Base-by-base conservation (phyloP, 2,113 vertebrate genomes). In the Numenius arquata region DNA sequence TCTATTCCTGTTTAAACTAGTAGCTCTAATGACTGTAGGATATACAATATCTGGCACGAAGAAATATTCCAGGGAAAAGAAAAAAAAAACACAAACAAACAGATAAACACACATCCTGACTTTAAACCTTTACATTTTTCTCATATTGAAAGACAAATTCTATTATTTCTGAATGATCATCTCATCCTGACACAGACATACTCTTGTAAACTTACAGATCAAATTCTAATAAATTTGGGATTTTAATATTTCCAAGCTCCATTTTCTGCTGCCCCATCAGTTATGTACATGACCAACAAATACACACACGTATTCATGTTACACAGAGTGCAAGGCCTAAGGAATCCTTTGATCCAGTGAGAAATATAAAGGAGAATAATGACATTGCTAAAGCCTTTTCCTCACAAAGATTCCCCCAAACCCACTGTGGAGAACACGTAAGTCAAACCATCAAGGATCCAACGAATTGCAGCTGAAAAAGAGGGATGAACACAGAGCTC, bases 1-100 rank as follows among this genome's bases (percentile, higher is more conserved):
- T 77, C 72, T 86, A 59, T 78, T 94, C 52, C 36, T 89, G 83
- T 83, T 95, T 80, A 80, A 93, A 89, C 65, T 32, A 68, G 82
- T 29, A 75, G 18, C 56, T 90, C 43, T 47, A 56, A 61, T 52
- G 68, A 48, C 66, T 89, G 79, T 40, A 78, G 56, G 72, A 92
- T 45, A 94, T 43, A 58, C 88, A 94, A 73, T 85, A 88, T 10
- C 22, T 84, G 65, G 65, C 65, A 77, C n/a, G 53, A 74, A 62
- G 45, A 90, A 61, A 45, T 50, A 62, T 72, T 84, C 80, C 34
- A 47, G 26, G 23, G 5, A 19, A n/a, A 21, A 27, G 2, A 17
- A 5, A 5, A 70, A 41, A 13, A 29, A 79, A 30, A n/a, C n/a
- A n/a, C n/a, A 36, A 11, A 32, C 8, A 1, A 47, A 12, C 19